phyloP scores from a whole-genome alignment of 1,140 invertebrate species.

The Epicauta chinensis region DNA sequence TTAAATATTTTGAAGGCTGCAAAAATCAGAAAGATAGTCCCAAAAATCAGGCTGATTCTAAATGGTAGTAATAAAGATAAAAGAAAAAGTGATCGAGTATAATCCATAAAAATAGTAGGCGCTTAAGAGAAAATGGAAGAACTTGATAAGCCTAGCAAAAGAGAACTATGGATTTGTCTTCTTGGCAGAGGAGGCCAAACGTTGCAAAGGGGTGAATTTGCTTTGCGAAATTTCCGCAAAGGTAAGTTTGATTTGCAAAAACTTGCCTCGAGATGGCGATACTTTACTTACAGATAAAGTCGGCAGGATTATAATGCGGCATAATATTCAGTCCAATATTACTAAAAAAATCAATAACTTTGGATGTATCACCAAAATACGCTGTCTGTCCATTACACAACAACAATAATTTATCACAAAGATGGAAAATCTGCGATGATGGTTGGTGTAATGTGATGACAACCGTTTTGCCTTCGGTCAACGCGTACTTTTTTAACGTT shows the following conservation, averaged over 20 bases:
- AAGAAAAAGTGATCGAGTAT: too few species aligned
- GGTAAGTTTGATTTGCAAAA: neutral
- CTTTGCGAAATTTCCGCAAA: neutral
- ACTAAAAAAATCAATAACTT: constrained; percentile 72
- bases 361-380: constrained; percentile 71
- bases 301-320: constrained; percentile 80
- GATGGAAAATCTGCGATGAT: constrained; percentile 82
- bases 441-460: constrained; percentile 82
- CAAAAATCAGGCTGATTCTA: too few species aligned
- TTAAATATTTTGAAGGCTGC: too few species aligned
- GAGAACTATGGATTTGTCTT: too few species aligned
- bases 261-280: too few species aligned
- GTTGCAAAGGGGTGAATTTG: too few species aligned
- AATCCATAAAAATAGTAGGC: too few species aligned
- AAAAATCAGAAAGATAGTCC: too few species aligned
- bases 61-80: too few species aligned
- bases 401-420: constrained; percentile 76
- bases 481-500: constrained; percentile 67
- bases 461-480: constrained; percentile 72
- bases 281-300: constrained; percentile 71
- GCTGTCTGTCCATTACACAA: constrained; percentile 71
- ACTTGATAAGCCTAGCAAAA: too few species aligned
- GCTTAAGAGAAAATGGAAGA: too few species aligned
- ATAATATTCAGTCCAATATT: constrained; percentile 66
- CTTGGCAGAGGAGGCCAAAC: too few species aligned